Evolutionary conservation across 2,113 vertebrate species (phyloP), one percentile per base, ranked within the genome.

Genomic region (Poeciliopsis retropinna): DNA sequence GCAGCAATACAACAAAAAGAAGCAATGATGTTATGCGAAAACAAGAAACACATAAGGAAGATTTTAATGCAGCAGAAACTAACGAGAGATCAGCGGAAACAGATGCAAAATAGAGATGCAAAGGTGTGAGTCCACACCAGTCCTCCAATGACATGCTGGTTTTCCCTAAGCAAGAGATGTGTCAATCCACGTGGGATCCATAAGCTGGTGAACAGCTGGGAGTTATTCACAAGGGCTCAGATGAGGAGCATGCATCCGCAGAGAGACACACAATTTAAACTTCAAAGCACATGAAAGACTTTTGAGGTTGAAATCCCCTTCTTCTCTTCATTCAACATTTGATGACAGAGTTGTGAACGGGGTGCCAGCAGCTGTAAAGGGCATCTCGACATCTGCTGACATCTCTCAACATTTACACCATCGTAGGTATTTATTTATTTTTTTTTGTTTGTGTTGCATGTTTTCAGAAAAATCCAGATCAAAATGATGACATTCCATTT

Each of bases 281-380:
- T 88, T 93, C 86, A 91, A 86, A 91, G 84, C 60, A 85, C 85
- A 90, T 89, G 70, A 87, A 79, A 83, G 76, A 67, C 67, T 72
- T 65, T 64, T 25, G 67, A 79, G 87, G 79, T 81, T 81, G 75
- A 86, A 85, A 90, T 87, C 83, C 85, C 69, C 74, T 73, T 73
- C 69, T 73, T 79, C 70, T 84, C 80, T 85, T 81, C 70, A 83
- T 85, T 83, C 84, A 76, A 76, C 85, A 73, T 84, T 67, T 85
- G 87, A 91, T 85, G 85, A 92, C 85, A 90, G 85, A 81, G 65
- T 75, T 29, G 44, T 25, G 51, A 75, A 69, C 0, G 2, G 65
- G 65, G 81, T 73, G 65, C 67, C 64, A 79, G 57, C 84, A 76
- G 79, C 87, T 80, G 79, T 82, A 86, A 87, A 81, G 65, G 78